phyloP scores from a whole-genome alignment of 2,113 vertebrate species.

The Pleuronectes platessa region DNA sequence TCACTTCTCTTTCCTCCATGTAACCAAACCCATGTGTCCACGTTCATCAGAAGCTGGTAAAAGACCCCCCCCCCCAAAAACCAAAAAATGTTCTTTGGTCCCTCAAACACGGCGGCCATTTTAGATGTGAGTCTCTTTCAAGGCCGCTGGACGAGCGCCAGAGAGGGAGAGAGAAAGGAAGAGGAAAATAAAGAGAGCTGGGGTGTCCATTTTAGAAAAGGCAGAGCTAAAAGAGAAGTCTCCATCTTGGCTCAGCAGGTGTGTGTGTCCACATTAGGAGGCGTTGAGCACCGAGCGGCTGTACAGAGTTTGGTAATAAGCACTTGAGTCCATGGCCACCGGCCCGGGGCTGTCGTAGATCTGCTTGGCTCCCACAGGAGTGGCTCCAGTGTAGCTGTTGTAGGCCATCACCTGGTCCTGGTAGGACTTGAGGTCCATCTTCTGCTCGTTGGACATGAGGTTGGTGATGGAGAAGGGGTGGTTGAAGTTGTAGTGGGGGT shows the following conservation, averaged over 20 bases:
- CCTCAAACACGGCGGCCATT: conserved; percentile 49
- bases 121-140: conserved; percentile 50
- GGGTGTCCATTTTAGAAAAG: conserved; percentile 68
- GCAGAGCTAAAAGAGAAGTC: conserved; percentile 26
- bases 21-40: conserved; percentile 46
- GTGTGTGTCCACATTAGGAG: conserved; percentile 78
- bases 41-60: conserved; percentile 25
- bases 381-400: conserved; percentile 78
- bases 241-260: conserved; percentile 56
- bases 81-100: conserved; percentile 33
- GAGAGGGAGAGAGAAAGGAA: conserved; percentile 31
- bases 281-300: conserved; percentile 90
- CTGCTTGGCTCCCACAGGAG: conserved; percentile 81
- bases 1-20: conserved; percentile 27
- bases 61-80: neutral
- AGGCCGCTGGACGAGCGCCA: conserved; percentile 48
- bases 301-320: conserved; percentile 91
- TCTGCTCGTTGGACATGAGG: conserved; percentile 91
- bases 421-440: conserved; percentile 88
- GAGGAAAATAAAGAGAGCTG: conserved; percentile 14
- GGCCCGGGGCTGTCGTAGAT: conserved; percentile 83
- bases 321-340: conserved; percentile 83
- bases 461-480: conserved; percentile 95
- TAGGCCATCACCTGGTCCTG: conserved; percentile 88
- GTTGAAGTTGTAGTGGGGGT: conserved; percentile 93